These are phyloP conservation scores for Hyperopisus bebe DNA, from an alignment of 2,113 vertebrate genomes.

Conservation along the genomic window DNA sequence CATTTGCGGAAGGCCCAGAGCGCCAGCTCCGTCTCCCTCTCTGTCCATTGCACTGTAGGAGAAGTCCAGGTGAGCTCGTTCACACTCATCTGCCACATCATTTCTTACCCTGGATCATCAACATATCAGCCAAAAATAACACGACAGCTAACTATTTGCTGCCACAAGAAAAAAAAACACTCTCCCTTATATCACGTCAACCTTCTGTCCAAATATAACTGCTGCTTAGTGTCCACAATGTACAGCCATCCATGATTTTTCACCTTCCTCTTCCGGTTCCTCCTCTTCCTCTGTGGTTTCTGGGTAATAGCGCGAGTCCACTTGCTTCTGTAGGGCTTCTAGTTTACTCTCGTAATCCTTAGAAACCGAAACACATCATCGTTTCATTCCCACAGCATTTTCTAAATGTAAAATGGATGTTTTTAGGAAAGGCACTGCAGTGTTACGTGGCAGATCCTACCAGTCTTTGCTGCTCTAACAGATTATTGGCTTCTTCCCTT, in stretches of 20 bases:
- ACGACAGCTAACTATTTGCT: not conserved
- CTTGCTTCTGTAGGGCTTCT: conserved; percentile 91
- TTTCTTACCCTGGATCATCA: not conserved
- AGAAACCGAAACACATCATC: not conserved
- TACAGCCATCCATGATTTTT: conserved; percentile 19
- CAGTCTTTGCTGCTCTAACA: conserved; percentile 93
- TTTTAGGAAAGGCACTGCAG: not conserved
- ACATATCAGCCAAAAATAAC: not conserved
- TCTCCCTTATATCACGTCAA: not conserved
- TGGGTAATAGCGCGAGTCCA: conserved; percentile 79
- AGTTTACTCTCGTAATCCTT: conserved; percentile 96
- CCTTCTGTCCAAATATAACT: not conserved
- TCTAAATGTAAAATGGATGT: not conserved
- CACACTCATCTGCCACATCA: not conserved
- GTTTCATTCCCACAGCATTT: not conserved
- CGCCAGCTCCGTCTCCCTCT: conserved; percentile 79
- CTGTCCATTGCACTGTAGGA: conserved; percentile 81
- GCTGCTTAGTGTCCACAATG: not conserved
- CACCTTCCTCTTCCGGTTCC: conserved; percentile 89
- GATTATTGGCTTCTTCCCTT: conserved; percentile 87
- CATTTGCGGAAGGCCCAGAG: conserved; percentile 93
- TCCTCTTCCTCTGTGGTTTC: conserved; percentile 83
- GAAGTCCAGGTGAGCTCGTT: not conserved
- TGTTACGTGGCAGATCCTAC: conserved; percentile 50
- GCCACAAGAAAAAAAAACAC: not conserved